Conservation (phyloP, 2,888 invertebrate species). For the Eupithecia vulgata region DNA sequence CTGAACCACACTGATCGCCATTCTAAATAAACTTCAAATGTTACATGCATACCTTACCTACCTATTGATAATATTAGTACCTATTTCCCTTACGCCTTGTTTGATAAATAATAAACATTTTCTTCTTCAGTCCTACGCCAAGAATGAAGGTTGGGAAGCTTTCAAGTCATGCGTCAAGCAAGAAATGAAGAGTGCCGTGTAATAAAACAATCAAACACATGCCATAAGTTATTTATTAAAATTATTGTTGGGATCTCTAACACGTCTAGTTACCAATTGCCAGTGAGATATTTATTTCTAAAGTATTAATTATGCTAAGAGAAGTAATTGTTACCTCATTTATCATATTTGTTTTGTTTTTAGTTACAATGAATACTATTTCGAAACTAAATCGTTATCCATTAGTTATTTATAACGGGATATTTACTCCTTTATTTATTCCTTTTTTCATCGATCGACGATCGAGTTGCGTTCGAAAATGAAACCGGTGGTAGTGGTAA, state of each 20-base stretch:
- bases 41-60: background rate
- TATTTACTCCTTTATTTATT: too few relatives aligned
- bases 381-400: background rate
- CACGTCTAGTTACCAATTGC: constrained; percentile 14
- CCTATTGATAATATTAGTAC: background rate
- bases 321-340: background rate
- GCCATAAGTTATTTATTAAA: constrained; percentile 15
- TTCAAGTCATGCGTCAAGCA: constrained; percentile 95
- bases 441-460: too few relatives aligned
- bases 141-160: constrained; percentile 96
- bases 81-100: background rate
- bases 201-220: constrained; percentile 39
- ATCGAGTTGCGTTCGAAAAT: too few relatives aligned
- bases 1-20: too few relatives aligned
- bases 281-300: constrained; percentile 15
- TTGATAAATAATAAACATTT: background rate
- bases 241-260: constrained; percentile 1
- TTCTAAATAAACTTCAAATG: too few relatives aligned
- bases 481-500: too few relatives aligned
- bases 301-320: background rate
- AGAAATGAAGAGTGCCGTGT: constrained; percentile 91
- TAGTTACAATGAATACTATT: background rate
- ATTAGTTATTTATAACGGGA: too few relatives aligned
- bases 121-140: constrained; percentile 90
- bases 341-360: too few relatives aligned